Conservation (phyloP, 2,888 invertebrate species). For the Bimastos eiseni region DNA sequence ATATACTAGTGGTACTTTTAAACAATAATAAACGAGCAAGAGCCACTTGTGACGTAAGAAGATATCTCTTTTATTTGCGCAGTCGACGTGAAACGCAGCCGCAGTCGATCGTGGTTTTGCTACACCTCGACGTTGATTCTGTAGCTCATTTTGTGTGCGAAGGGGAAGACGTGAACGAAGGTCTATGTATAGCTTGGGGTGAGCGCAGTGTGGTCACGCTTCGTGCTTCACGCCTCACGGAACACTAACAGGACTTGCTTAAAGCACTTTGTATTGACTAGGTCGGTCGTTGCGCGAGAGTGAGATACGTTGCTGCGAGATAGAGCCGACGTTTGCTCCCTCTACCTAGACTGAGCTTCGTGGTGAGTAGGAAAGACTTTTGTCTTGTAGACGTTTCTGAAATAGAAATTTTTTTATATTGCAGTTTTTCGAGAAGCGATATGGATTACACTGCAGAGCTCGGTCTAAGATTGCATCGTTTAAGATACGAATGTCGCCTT, state of each 20-base stretch:
- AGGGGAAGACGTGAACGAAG: background rate
- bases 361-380: background rate
- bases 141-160: background rate
- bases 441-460: background rate
- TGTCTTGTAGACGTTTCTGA: background rate
- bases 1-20: no score
- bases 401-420: background rate
- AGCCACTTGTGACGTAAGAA: background rate
- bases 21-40: no score
- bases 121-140: background rate
- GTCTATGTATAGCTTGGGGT: background rate
- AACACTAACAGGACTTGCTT: background rate
- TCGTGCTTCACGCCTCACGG: background rate
- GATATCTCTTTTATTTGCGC: background rate
- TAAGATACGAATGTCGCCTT: no score
- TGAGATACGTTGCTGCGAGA: background rate
- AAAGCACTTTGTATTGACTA: background rate
- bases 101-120: background rate
- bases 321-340: background rate
- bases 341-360: background rate
- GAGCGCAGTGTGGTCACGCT: background rate
- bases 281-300: background rate
- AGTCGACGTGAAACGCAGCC: background rate
- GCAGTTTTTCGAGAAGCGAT: background rate
- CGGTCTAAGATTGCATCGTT: no score